Conservation (phyloP, 2,113 vertebrate genomes). For the Datnioides undecimradiatus region DNA sequence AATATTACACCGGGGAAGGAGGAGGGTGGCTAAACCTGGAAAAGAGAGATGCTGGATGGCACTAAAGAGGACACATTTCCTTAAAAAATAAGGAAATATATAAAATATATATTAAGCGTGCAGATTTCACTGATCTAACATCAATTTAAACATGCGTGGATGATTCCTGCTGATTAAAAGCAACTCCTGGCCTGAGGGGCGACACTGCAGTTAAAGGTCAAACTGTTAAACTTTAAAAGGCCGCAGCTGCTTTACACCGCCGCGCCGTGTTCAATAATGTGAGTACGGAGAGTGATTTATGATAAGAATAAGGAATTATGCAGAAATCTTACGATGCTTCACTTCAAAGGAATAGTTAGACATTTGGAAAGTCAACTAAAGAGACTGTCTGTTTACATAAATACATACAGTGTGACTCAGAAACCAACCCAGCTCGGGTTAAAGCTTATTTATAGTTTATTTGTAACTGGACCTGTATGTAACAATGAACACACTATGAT, state of each 20-base stretch:
- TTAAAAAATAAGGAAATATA: not conserved
- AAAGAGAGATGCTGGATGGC: not conserved
- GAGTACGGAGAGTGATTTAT: slow-evolving; percentile 48
- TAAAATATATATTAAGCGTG: not conserved
- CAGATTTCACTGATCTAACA: not conserved
- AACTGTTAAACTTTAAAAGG: slow-evolving; percentile 65
- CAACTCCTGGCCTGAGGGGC: slow-evolving; percentile 51
- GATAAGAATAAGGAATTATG: slow-evolving; percentile 7
- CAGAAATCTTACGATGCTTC: not conserved
- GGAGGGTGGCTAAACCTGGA: not conserved
- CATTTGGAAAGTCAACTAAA: too few species aligned
- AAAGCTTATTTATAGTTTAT: too few species aligned
- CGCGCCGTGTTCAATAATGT: slow-evolving; percentile 35
- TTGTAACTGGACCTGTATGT: too few species aligned
- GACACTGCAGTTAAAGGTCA: slow-evolving; percentile 67
- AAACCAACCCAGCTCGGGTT: too few species aligned
- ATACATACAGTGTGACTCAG: too few species aligned
- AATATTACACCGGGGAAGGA: not conserved
- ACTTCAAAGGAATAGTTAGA: slow-evolving; percentile 4
- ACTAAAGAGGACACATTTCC: not conserved
- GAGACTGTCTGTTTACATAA: not conserved
- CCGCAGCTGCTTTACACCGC: slow-evolving; percentile 18
- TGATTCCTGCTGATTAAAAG: slow-evolving; percentile 51
- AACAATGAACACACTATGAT: too few species aligned
- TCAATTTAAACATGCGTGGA: slow-evolving; percentile 5